Base-by-base conservation (phyloP, 1,140 invertebrate genomes). In the Caligus rogercresseyi region DNA sequence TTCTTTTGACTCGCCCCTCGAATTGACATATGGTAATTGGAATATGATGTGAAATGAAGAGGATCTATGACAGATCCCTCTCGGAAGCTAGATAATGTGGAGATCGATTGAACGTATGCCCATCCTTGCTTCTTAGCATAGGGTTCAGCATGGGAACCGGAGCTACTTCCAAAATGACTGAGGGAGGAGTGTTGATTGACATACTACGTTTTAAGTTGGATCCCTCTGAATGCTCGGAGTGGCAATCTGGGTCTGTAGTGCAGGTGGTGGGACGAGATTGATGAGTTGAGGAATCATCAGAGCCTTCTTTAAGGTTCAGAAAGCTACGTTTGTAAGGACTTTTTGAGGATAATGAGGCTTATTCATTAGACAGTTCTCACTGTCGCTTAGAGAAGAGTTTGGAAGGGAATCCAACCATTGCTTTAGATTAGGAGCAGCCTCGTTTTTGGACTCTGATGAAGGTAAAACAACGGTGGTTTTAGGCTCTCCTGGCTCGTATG, bases 311-410 rank as follows among this genome's bases (percentile, higher is more conserved):
- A 16, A 62, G 24, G 25, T 54, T 62, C 52, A 62, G 20, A 21
- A 62, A 62, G 24, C 60, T 62, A 11, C 60, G 16, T 62, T 62
- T 14, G 60, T 62, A 19, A 62, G 60, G 15, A 62, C 60, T 53
- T 62, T 62, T 31, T 62, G 60, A 1, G 43, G 31, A 26, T 62
- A 62, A 1, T 31, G 60, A 62, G 19, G 21, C 60, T 16, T 54
- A 15, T 23, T 52, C 54, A 2, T 23, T 14, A 2, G 60, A 54
- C 16, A 24, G 21, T n/a, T 54, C 43, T n/a, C n/a, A n/a, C n/a
- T n/a, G 14, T 20, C 16, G 16, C 52, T 62, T 3, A 16, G n/a
- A n/a, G 24, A 19, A 15, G 26, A 54, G 15, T 24, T 13, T 4
- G 60, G 60, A 15, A 62, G 51, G 16, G 60, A 62, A 43, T 62